Evolutionary conservation across 2,888 invertebrate species (phyloP).

Genomic region (Drosophila austrosaltans): DNA sequence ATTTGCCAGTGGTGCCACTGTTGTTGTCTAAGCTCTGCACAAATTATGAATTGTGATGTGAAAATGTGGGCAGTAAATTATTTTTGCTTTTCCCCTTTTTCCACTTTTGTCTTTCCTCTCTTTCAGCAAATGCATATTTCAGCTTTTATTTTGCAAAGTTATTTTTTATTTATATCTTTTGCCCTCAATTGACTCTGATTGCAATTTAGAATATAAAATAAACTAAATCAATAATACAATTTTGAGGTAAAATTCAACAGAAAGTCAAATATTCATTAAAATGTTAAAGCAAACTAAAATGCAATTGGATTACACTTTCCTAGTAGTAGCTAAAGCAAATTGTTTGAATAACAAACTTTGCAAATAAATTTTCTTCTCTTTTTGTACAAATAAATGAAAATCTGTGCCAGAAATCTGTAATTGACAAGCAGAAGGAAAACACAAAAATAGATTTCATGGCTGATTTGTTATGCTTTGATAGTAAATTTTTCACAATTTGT

Average conservation of each 20-base stretch:
- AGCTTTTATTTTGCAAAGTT: not conserved
- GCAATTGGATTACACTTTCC: not conserved
- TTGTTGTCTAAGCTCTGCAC: slow-evolving; percentile 40
- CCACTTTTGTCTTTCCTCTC: not conserved
- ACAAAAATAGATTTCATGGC: not conserved
- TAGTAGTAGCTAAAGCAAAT: not conserved
- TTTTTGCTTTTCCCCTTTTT: not conserved
- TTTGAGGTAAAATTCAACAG: not conserved
- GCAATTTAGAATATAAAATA: not conserved
- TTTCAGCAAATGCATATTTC: slow-evolving; percentile 1
- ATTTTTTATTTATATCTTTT: not conserved
- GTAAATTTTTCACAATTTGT: not conserved
- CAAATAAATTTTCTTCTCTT: not conserved
- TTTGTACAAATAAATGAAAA: slow-evolving; percentile 1
- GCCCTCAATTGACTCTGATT: not conserved
- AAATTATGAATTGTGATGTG: slow-evolving; percentile 66
- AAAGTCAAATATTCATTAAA: slow-evolving; percentile 1
- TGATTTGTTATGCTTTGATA: not conserved
- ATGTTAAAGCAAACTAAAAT: no score
- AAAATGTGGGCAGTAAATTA: slow-evolving; percentile 44
- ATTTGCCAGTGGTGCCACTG: slow-evolving; percentile 26
- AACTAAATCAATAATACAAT: not conserved
- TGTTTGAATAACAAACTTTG: not conserved
- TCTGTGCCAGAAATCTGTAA: not conserved
- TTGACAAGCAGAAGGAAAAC: not conserved